Base-by-base conservation (phyloP, 2,113 vertebrate species). In the Bufo gargarizans region DNA sequence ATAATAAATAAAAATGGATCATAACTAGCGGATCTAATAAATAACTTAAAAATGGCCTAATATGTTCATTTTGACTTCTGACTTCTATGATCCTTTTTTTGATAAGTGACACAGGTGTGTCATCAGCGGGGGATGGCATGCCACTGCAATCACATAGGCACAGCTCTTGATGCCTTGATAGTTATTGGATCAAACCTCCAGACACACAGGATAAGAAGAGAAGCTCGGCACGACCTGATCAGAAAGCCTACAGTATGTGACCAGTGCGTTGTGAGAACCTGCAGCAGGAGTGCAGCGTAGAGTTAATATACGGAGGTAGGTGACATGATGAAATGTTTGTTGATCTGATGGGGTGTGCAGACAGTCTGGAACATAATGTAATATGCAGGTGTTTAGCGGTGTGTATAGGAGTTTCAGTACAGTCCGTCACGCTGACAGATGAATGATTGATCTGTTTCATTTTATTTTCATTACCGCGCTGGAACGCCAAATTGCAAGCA, bases 401-500 rank as follows among this genome's bases (percentile, higher is more conserved):
- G 78, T 81, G 78, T 17, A 81, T 45, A 81, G 22, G 10, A 45
- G 56, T 81, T 33, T 19, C 16, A 3, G 56, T 61, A 61, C 78
- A 81, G 78, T 45, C 17, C 33, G 77, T 56, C 3, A 43, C 4
- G 55, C 11, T 59, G 78, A 81, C 78, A 81, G 22, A 59, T 81
- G 33, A 81, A 61, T 81, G 78, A 81, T 81, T 81, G 78, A 81
- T 81, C 22, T 61, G 14, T 61, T 81, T 81, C 78, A 81, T 81
- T 81, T 81, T 81, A 81, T 81, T 81, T 61, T 61, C 78, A 81
- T 80, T 59, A 61, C 56, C 58, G 22, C 0, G 33, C 56, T 81
- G 33, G 14, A 61, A 81, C 19, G 58, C 56, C 43, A 61, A 81
- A 58, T 59, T 55, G 33, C 58, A 58, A 61, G 9, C 16, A 81